Percentiles rank a stretch among this genome's conserved stretches.
phyloP scores from a whole-genome alignment of 2,797 vertebrate genomes.

The Sarcophilus harrisii region DNA sequence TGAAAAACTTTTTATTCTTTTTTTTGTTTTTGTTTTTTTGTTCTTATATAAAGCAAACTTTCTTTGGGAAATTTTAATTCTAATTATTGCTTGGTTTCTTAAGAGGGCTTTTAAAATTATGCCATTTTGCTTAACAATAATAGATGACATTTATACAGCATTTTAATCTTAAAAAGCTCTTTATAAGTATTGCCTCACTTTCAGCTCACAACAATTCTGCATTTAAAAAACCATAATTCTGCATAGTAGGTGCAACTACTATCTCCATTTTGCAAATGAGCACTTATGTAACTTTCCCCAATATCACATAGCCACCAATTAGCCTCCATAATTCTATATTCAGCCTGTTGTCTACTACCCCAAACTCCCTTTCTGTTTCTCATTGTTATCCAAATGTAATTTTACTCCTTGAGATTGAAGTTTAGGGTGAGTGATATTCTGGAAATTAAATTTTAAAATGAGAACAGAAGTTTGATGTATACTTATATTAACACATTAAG shows the following conservation, averaged over 20 bases:
- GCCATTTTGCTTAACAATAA: neutral
- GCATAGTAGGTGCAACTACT: neutral
- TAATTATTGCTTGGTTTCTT: constrained; percentile 45
- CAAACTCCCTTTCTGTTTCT: constrained; percentile 38
- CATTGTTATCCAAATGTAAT: constrained; percentile 47
- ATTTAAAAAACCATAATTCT: neutral
- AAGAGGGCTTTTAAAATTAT: constrained; percentile 41
- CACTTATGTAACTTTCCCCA: neutral
- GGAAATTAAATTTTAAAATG: constrained; percentile 77
- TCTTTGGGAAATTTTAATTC: constrained; percentile 37
- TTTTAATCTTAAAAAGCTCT: neutral
- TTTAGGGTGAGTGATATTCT: constrained; percentile 68
- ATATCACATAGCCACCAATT: neutral
- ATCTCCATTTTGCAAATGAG: neutral
- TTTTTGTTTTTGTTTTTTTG: no score
- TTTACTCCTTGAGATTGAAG: constrained; percentile 50
- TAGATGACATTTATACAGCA: neutral
- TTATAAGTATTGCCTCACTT: neutral
- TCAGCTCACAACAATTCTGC: neutral
- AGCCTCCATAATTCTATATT: neutral
- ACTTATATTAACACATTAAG: constrained; percentile 72
- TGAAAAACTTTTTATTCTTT: constrained; percentile 47
- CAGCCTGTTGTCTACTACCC: neutral
- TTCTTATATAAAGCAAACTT: constrained; percentile 50
- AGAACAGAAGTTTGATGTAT: constrained; percentile 72